A percentile compares a stretch with the other conserved stretches of the same genome.
Evolutionary conservation across 2,113 vertebrate species (phyloP).

Genomic region (Centrocercus urophasianus): DNA sequence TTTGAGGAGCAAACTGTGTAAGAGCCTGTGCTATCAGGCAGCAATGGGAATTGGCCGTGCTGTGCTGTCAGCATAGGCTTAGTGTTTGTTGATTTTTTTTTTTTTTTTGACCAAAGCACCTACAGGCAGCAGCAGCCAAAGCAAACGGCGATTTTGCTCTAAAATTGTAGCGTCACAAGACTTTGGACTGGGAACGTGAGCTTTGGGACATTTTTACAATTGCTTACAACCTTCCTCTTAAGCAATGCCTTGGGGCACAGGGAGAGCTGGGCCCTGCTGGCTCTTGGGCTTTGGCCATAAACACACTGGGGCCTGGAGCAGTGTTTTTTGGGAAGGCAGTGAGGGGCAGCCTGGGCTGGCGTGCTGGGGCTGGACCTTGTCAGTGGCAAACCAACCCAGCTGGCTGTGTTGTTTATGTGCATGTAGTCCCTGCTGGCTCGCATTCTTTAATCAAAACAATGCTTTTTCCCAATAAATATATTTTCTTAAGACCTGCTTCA

Average conservation of each 20-base stretch:
- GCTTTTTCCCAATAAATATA: neutral
- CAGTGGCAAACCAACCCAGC: neutral
- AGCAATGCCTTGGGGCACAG: neutral
- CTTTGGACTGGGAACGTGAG: neutral
- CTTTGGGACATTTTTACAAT: neutral
- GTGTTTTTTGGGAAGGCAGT: neutral
- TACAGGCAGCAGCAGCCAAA: neutral
- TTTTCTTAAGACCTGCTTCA: neutral
- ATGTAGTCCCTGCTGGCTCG: neutral
- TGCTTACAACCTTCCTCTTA: neutral
- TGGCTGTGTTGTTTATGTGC: neutral
- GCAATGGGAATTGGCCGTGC: neutral
- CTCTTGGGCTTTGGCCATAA: neutral
- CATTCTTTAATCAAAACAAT: neutral
- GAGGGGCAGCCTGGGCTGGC: neutral
- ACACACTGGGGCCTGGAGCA: rapidly evolving
- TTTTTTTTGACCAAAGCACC: neutral
- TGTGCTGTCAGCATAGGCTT: neutral
- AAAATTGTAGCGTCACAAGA: neutral
- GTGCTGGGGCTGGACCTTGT: neutral
- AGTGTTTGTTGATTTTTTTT: neutral
- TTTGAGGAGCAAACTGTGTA: neutral
- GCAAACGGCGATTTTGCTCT: neutral
- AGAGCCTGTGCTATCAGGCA: neutral
- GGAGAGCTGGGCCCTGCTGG: neutral